These are phyloP conservation scores for Porphyrio hochstetteri DNA, from an alignment of 2,113 vertebrate genomes.

Conservation along the genomic window DNA sequence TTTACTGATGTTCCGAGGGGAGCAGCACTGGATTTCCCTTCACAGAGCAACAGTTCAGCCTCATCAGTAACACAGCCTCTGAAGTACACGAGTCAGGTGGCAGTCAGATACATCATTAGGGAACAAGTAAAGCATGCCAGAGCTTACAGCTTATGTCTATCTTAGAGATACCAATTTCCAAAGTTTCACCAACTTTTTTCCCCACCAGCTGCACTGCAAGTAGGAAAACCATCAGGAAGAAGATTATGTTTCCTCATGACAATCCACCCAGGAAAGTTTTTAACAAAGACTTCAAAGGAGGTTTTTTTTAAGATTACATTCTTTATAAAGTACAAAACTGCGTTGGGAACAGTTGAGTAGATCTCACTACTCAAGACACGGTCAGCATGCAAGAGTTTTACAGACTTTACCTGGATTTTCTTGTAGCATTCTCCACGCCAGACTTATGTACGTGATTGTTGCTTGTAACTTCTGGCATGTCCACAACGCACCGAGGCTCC, in stretches of 20 bases:
- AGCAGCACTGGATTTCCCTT: neutral
- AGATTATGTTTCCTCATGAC: neutral
- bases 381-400: neutral
- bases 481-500: slow-evolving; percentile 88
- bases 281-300: neutral
- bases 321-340: neutral
- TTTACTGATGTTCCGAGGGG: neutral
- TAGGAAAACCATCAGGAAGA: neutral
- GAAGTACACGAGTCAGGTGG: neutral
- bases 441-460: slow-evolving; percentile 9
- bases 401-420: slow-evolving; percentile 74
- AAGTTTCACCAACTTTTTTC: neutral
- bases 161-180: neutral
- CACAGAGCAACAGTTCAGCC: neutral
- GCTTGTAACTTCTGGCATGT: slow-evolving; percentile 64
- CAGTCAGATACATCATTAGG: neutral
- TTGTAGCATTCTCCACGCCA: slow-evolving; percentile 64
- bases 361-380: neutral
- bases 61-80: neutral
- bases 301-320: neutral
- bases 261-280: neutral
- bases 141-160: neutral
- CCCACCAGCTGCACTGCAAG: neutral
- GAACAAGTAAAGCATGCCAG: neutral
- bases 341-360: neutral